Base-by-base conservation (phyloP, 2,113 vertebrate species). In the Oplegnathus fasciatus region DNA sequence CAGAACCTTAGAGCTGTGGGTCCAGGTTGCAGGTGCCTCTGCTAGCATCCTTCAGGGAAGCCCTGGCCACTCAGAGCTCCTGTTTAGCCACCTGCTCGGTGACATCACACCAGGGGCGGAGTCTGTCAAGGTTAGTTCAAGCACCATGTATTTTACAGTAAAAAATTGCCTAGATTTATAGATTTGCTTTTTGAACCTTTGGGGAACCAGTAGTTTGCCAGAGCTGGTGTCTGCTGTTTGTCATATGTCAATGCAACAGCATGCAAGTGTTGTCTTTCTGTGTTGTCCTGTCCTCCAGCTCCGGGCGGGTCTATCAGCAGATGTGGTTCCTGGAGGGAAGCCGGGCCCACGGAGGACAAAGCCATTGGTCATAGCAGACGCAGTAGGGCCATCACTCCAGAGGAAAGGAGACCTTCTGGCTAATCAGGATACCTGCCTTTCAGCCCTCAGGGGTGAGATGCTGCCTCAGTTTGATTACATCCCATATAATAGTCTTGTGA, bases 371-470 rank as follows among this genome's bases (percentile, higher is more conserved):
- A 86, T 95, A 22, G 85, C 86, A 0, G 95, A 96, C 1, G 24
- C 78, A 2, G 88, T 84, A 0, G 89, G 87, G 0, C 71, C 92
- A 0, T 89, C 92, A 0, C 86, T 94, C 0, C 95, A 97, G 78
- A 95, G 95, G 75, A 98, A 98, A 84, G 96, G 96, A 24, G 97
- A 98, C 75, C 74, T 54, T 9, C 69, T 95, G 34, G 96, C 97
- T 80, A 98, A 98, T 92, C 96, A 96, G 0, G 96, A 97, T 0
- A 96, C 97, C 1, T 98, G 97, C 22, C 84, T 96, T 1, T 95
- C 96, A 1, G 97, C 97, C 0, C 90, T 98, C 66, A 95, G 93
- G 92, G 97, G 97, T 97, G 30, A 88, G 68, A 1, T 9, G 9
- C 55, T 30, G 8, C 15, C 22, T 55, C 22, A 5, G 1, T 68